Evolutionary conservation across 2,113 vertebrate species (phyloP).

Genomic region (Tachuris rubrigastra): DNA sequence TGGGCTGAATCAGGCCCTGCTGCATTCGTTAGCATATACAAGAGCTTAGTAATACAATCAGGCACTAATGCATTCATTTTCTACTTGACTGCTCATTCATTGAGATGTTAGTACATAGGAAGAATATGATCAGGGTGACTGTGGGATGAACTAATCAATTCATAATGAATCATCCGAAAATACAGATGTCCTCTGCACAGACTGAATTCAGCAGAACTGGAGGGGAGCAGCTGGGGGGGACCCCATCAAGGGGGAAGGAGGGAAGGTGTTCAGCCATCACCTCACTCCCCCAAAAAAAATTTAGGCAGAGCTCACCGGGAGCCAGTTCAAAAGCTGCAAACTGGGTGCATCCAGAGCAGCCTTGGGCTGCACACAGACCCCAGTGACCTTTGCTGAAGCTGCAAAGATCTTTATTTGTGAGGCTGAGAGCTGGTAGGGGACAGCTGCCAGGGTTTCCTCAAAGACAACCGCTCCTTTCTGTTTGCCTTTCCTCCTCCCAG

Average conservation of each 20-base stretch:
- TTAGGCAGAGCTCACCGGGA: background rate
- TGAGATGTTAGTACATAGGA: conserved; percentile 70
- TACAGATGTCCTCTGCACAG: background rate
- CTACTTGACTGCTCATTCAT: conserved; percentile 80
- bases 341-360: background rate
- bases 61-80: conserved; percentile 83
- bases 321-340: background rate
- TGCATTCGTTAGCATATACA: conserved; percentile 6
- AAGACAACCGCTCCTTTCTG: background rate
- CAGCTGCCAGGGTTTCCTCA: background rate
- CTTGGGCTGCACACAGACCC: background rate
- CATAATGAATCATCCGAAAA: conserved; percentile 44
- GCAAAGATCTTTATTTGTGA: background rate
- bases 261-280: background rate
- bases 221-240: background rate
- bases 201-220: background rate
- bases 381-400: rapidly evolving
- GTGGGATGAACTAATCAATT: conserved; percentile 43
- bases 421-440: background rate
- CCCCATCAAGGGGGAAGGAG: background rate
- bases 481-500: background rate
- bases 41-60: conserved; percentile 72
- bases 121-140: conserved; percentile 56
- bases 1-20: conserved; percentile 1
- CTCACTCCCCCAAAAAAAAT: background rate